Evolutionary conservation across 2,888 invertebrate genomes (phyloP).

Genomic region (Amphipoea oculea): DNA sequence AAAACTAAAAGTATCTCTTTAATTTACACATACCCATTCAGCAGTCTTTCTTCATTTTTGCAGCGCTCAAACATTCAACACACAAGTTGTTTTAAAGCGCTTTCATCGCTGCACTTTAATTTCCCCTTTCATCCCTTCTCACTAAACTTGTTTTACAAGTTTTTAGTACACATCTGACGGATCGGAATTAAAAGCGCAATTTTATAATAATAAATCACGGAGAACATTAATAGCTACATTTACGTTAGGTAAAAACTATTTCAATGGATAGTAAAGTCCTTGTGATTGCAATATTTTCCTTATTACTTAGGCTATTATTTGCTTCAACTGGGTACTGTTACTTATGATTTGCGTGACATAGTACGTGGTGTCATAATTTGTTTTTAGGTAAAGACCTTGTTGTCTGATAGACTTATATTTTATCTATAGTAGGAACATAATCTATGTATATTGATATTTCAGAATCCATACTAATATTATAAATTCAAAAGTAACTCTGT

Average conservation of each 20-base stretch:
- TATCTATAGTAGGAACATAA: not conserved
- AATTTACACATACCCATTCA: not conserved
- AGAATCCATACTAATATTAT: no score
- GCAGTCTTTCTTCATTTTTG: not conserved
- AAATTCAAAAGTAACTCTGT: no score
- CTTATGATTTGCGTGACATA: not conserved
- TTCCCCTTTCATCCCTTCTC: not conserved
- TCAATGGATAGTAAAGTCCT: slow-evolving; percentile 31
- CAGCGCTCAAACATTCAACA: not conserved
- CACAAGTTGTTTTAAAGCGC: slow-evolving; percentile 9
- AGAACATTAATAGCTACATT: not conserved
- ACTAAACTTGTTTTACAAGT: not conserved
- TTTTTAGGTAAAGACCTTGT: not conserved
- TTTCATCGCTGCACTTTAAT: slow-evolving; percentile 15
- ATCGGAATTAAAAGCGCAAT: not conserved
- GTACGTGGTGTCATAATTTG: not conserved
- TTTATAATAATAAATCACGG: slow-evolving; percentile 1
- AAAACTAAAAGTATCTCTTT: not conserved
- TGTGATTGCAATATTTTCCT: slow-evolving; percentile 38
- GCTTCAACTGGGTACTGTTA: not conserved
- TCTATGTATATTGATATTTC: not conserved
- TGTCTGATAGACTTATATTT: not conserved
- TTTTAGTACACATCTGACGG: not conserved
- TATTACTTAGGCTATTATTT: not conserved
- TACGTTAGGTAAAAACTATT: slow-evolving; percentile 8